Evolutionary conservation across 2,113 vertebrate species (phyloP).

Genomic region (Nibea coibor): DNA sequence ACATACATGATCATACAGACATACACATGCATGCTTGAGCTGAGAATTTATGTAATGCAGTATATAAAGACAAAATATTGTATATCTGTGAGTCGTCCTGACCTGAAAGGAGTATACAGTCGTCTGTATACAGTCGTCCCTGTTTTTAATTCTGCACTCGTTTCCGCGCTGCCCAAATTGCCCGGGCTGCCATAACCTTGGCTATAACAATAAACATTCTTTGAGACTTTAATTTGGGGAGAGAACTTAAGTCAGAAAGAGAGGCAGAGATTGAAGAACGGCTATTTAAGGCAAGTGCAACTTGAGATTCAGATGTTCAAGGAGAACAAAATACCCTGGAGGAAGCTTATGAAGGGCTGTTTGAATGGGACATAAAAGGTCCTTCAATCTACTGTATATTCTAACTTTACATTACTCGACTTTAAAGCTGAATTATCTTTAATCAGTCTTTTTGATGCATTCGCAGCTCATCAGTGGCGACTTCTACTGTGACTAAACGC

Average conservation of each 20-base stretch:
- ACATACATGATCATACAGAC: neutral
- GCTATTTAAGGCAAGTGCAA: slow-evolving; percentile 76
- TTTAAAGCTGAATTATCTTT: slow-evolving; percentile 37
- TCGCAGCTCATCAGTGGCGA: slow-evolving; percentile 37
- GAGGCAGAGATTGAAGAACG: slow-evolving; percentile 63
- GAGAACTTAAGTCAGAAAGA: slow-evolving; percentile 64
- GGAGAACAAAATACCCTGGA: slow-evolving; percentile 59
- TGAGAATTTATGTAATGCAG: neutral
- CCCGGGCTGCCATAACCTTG: slow-evolving; percentile 51
- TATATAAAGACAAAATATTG: too few relatives aligned
- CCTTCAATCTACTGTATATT: slow-evolving; percentile 46
- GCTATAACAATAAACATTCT: slow-evolving; percentile 68
- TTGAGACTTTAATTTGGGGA: slow-evolving; percentile 67
- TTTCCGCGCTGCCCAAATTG: slow-evolving; percentile 16
- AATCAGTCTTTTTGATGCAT: slow-evolving; percentile 26
- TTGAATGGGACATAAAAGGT: slow-evolving; percentile 59
- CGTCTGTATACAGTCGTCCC: neutral
- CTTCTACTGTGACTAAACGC: slow-evolving; percentile 33
- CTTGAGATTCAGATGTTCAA: slow-evolving; percentile 72
- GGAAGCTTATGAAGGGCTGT: slow-evolving; percentile 51
- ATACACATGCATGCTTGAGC: neutral
- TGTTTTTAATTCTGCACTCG: neutral
- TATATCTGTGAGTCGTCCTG: neutral
- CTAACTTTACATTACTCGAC: slow-evolving; percentile 24
- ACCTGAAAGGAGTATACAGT: neutral